A percentile compares a stretch with the other conserved stretches of the same genome.
phyloP scores from a whole-genome alignment of 2,888 invertebrate species.

The Lepetodrilus schrolli region DNA sequence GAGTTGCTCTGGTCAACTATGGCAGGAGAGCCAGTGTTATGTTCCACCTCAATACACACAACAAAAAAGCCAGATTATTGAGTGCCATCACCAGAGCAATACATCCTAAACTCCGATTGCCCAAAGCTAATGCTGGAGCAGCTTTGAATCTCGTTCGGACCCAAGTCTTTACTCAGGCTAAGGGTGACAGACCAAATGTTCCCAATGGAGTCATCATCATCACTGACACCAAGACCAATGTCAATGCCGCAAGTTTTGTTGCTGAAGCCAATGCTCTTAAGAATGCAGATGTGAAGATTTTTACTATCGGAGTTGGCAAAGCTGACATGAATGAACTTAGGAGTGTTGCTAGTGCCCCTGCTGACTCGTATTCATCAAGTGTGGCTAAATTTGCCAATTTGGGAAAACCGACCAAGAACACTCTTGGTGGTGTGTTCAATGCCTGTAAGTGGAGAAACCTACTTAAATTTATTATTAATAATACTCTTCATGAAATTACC shows the following conservation, averaged over 20 bases:
- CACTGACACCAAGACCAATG: slow-evolving; percentile 56
- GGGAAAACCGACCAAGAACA: neutral
- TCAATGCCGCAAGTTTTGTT: slow-evolving; percentile 40
- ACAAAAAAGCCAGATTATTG: slow-evolving; percentile 40
- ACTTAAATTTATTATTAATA: too few relatives aligned
- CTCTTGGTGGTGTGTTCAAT: slow-evolving; percentile 34
- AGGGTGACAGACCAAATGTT: slow-evolving; percentile 46
- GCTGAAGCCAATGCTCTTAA: slow-evolving; percentile 54
- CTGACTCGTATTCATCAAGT: slow-evolving; percentile 39
- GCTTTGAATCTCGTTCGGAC: slow-evolving; percentile 42
- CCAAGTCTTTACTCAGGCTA: slow-evolving; percentile 40
- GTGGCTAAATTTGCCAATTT: slow-evolving; percentile 41
- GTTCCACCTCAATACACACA: slow-evolving; percentile 48
- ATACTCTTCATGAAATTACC: too few relatives aligned
- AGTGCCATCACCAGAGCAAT: slow-evolving; percentile 44
- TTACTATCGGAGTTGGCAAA: slow-evolving; percentile 49
- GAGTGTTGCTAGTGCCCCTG: slow-evolving; percentile 50
- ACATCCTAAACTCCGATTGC: slow-evolving; percentile 35
- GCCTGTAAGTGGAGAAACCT: slow-evolving; percentile 41
- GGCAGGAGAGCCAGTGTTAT: slow-evolving; percentile 59
- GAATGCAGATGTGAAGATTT: slow-evolving; percentile 50
- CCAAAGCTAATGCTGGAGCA: slow-evolving; percentile 37
- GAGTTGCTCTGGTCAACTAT: slow-evolving; percentile 69
- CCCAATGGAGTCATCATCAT: slow-evolving; percentile 60
- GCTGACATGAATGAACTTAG: slow-evolving; percentile 43